Base-by-base conservation (phyloP, 1,140 invertebrate genomes). In the Pseudomyrmex cubaensis region DNA sequence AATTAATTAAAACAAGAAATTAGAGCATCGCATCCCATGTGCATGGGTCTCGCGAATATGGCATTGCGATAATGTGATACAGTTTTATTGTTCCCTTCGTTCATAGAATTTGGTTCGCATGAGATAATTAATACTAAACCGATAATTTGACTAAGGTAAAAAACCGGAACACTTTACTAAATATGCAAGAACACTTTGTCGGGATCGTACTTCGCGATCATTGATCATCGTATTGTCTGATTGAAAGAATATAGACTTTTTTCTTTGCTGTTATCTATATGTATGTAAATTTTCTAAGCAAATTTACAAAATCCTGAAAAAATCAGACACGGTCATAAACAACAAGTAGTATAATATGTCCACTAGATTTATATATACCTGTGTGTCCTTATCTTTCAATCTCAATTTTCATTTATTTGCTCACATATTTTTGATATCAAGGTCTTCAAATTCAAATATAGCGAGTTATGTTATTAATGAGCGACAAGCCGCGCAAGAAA, bases 151-250 rank as follows among this genome's bases (percentile, higher is more conserved):
- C 15, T 78, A 78, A 78, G 20, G 12, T 78, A 78, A 70, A 78
- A 78, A 70, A 35, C 35, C 66, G 7, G 76, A 78, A 78, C 76
- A 78, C 73, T 76, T 52, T 64, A 64, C 20, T 59, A 66, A 70
- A 20, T 70, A 70, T 20, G 64, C 76, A 78, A 78, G 76, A 78
- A 78, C 76, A 78, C 76, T 70, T 78, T 10, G 15, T 56, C 76
- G 70, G 54, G 7, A 78, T 70, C 64, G 44, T 67, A 59, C 17
- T 15, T 78, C 44, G 64, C 64, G 76, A 48, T 70, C 61, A 35
- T 63, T 48, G 73, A 50, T n/a, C 15, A 10, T 59, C 10, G 44
- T 69, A 22, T 46, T 52, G 48, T 35, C 63, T 15, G 20, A 20
- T 66, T 76, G 35, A n/a, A 35, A 66, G 20, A 17, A 66, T 44